Evolutionary conservation across 2,888 invertebrate species (phyloP), one percentile per base, ranked within the genome.

Genomic region (Sesia apiformis): DNA sequence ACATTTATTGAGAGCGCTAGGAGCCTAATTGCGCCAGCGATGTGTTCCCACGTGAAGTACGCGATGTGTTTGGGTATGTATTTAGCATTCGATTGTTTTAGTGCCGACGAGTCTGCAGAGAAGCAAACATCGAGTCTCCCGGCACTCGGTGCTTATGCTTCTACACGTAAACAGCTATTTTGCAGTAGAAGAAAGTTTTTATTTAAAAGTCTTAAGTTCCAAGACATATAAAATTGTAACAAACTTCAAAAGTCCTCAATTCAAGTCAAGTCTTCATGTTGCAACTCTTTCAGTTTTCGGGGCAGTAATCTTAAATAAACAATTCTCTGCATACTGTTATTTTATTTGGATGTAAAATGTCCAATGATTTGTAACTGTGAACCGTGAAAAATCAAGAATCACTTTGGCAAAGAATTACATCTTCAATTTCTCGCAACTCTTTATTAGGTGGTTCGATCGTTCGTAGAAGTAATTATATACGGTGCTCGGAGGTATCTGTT

Each of bases 31-130:
- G 84, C 83, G 76, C 80, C 81, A 81, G 76, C 78, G 77, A 72
- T 76, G 72, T 78, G 78, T 88, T 88, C 88, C 87, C 89, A 88
- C 88, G 88, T 83, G 82, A 81, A 84, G 80, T 82, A 84, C 81
- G 75, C 79, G 78, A 70, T 72, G 74, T 88, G 88, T 89, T 89
- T 89, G 86, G 72, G 74, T 70, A 80, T 78, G 71, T 84, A 78
- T 81, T 89, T 89, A 89, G 85, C 89, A 81, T 82, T 86, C 84
- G 89, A 89, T 89, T 89, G 88, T 89, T 84, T 89, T 88, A 88
- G 88, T 84, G 85, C 78, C 78, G 78, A 74, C 79, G 84, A 79
- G 81, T 81, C 83, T 78, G 80, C 75, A 59, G 69, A 74, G 76
- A 78, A 73, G 79, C 75, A 88, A 85, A 88, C 84, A 87, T 74